Evolutionary conservation across 2,888 invertebrate species (phyloP).

Genomic region (Nomada fabriciana): DNA sequence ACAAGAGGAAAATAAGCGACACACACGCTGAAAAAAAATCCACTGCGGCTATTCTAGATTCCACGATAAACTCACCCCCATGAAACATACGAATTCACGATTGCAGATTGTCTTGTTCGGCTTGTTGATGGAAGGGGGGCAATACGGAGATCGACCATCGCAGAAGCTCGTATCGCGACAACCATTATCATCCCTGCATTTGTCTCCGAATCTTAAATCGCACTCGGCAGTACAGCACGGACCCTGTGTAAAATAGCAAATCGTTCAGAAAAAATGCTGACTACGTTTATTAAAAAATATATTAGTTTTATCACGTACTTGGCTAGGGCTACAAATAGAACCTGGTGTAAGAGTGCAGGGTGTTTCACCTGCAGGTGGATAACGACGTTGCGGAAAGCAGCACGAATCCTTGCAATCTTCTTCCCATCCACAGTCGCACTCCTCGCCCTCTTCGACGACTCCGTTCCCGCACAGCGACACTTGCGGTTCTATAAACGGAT

Average conservation of each 20-base stretch:
- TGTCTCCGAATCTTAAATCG: slow-evolving; percentile 92
- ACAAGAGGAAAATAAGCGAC: background rate
- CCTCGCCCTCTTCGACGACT: slow-evolving; percentile 97
- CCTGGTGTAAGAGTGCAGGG: slow-evolving; percentile 95
- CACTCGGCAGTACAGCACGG: slow-evolving; percentile 97
- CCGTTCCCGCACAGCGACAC: slow-evolving; percentile 99
- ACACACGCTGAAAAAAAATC: background rate
- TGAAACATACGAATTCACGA: slow-evolving; percentile 98
- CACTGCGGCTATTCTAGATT: too few relatives aligned
- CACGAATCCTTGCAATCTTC: slow-evolving; percentile 97
- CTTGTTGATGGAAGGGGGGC: slow-evolving; percentile 96
- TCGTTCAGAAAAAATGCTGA: too few relatives aligned
- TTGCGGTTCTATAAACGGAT: slow-evolving; percentile 90
- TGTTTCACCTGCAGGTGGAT: slow-evolving; percentile 91
- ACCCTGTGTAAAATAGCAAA: slow-evolving; percentile 87
- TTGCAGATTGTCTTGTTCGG: slow-evolving; percentile 98
- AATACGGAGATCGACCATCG: slow-evolving; percentile 94
- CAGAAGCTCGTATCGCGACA: slow-evolving; percentile 97
- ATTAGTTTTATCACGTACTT: slow-evolving; percentile 85
- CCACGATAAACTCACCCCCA: slow-evolving; percentile 91
- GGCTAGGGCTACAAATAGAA: slow-evolving; percentile 92
- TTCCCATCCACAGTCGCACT: slow-evolving; percentile 99
- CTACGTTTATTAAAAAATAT: background rate
- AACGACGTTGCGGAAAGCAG: slow-evolving; percentile 95
- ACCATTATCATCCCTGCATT: slow-evolving; percentile 96